Evolutionary conservation across 2,888 invertebrate species (phyloP).

Genomic region (Diogma glabrata): DNA sequence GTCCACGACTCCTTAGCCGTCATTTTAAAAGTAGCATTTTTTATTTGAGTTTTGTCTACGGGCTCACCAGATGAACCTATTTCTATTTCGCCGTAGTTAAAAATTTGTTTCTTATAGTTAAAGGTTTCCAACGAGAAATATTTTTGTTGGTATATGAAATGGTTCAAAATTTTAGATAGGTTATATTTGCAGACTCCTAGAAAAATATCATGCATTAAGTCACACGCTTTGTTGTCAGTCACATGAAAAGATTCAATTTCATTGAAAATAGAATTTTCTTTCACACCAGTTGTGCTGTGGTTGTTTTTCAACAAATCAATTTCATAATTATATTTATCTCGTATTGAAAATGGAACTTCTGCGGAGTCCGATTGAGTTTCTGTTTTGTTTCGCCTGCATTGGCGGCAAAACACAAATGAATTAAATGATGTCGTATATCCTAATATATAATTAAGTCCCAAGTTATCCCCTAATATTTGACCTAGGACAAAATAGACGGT

Average conservation of each 20-base stretch:
- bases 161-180: neutral
- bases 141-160: slow-evolving; percentile 7
- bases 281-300: neutral
- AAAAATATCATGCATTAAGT: slow-evolving; percentile 12
- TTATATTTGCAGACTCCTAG: slow-evolving; percentile 8
- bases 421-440: neutral
- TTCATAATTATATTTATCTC: neutral
- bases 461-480: neutral
- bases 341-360: neutral
- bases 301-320: neutral
- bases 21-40: slow-evolving; percentile 5
- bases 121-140: slow-evolving; percentile 1
- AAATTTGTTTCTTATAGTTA: slow-evolving; percentile 13
- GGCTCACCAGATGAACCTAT: slow-evolving; percentile 12
- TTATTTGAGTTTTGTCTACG: neutral
- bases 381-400: neutral
- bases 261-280: slow-evolving; percentile 8
- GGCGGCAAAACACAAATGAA: neutral
- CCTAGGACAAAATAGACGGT: neutral
- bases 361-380: neutral
- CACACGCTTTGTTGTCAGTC: slow-evolving; percentile 3
- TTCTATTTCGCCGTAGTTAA: slow-evolving; percentile 14
- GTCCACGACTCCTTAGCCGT: neutral
- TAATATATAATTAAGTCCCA: neutral
- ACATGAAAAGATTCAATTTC: too few species aligned